Evolutionary conservation across 2,113 vertebrate genomes (phyloP).

Genomic region (Hypomesus transpacificus): DNA sequence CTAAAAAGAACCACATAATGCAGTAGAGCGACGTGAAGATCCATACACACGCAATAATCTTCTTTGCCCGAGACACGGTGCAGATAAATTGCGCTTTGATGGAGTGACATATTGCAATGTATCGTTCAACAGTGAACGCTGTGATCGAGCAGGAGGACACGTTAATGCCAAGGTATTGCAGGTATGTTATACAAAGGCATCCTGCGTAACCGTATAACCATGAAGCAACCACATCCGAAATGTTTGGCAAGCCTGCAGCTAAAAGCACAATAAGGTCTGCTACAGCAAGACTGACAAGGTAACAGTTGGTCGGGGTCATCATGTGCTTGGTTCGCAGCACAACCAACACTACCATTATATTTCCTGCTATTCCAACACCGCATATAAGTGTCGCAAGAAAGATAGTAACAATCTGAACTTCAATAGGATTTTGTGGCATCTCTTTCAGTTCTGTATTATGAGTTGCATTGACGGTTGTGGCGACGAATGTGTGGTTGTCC

Average conservation of each 20-base stretch:
- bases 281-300: conserved; percentile 80
- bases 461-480: conserved; percentile 29
- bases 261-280: conserved; percentile 82
- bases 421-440: conserved; percentile 74
- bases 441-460: conserved; percentile 59
- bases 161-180: conserved; percentile 87
- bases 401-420: conserved; percentile 81
- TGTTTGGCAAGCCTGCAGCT: conserved; percentile 78
- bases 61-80: conserved; percentile 79
- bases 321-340: conserved; percentile 80
- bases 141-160: conserved; percentile 82
- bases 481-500: conserved; percentile 55
- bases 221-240: conserved; percentile 73
- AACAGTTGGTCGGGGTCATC: conserved; percentile 86
- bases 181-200: conserved; percentile 83
- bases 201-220: conserved; percentile 81
- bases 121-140: conserved; percentile 80
- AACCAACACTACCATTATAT: conserved; percentile 81
- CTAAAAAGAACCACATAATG: conserved; percentile 86
- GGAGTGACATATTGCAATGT: conserved; percentile 83
- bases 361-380: conserved; percentile 78
- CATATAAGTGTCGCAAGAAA: conserved; percentile 80
- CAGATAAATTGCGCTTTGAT: conserved; percentile 81
- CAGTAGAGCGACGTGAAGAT: conserved; percentile 80
- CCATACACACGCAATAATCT: conserved; percentile 80